Conservation (phyloP, 2,888 invertebrate species). For the Gymnoscelis rufifasciata region DNA sequence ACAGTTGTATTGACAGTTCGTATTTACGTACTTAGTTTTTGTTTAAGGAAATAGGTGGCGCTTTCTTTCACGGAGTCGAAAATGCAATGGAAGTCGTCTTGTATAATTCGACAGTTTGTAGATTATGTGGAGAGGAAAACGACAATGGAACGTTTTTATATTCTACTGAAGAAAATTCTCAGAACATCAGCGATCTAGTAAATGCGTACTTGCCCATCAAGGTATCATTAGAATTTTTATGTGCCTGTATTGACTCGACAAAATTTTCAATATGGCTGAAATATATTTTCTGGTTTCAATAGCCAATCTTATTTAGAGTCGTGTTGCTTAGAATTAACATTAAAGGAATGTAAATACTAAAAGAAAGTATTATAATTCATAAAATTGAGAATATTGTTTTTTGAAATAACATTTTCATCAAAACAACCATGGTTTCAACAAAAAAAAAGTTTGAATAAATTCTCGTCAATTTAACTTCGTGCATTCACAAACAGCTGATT, state of each 20-base stretch:
- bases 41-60: slow-evolving; percentile 66
- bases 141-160: slow-evolving; percentile 83
- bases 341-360: not conserved
- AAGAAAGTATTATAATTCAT: slow-evolving; percentile 1
- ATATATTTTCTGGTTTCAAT: slow-evolving; percentile 37
- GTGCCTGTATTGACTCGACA: slow-evolving; percentile 70
- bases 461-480: too few relatives aligned
- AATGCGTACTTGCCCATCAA: slow-evolving; percentile 87
- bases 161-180: slow-evolving; percentile 75
- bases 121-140: slow-evolving; percentile 87
- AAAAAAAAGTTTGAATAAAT: not conserved
- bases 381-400: slow-evolving; percentile 4
- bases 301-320: slow-evolving; percentile 39
- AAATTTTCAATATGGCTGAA: slow-evolving; percentile 54
- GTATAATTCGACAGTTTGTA: slow-evolving; percentile 84
- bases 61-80: slow-evolving; percentile 30
- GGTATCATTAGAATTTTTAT: slow-evolving; percentile 70
- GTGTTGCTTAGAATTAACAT: not conserved
- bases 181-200: slow-evolving; percentile 81
- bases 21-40: too few relatives aligned
- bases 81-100: slow-evolving; percentile 74
- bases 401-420: not conserved
- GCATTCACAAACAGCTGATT: slow-evolving; percentile 18
- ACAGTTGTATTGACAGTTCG: not conserved
- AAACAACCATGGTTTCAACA: not conserved